A percentile compares a stretch with the other conserved stretches of the same genome.
These are phyloP conservation scores for Anneissia japonica DNA, from an alignment of 35 echinoderm and acorn worm genomes.

Conservation along the genomic window DNA sequence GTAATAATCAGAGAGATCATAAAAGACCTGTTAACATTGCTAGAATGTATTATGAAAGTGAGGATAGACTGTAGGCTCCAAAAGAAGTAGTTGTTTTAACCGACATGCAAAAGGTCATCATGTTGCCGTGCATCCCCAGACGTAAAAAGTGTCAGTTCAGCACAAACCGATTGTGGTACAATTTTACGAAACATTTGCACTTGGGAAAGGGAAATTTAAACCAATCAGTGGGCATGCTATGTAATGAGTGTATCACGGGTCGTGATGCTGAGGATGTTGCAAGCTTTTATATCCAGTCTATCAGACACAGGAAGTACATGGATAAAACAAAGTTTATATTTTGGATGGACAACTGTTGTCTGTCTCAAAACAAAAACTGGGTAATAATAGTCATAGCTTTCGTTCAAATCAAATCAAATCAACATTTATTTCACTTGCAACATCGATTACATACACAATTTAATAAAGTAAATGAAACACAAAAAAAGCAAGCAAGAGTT, in stretches of 20 bases:
- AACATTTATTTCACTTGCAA: too few relatives aligned
- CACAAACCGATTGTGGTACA: background rate
- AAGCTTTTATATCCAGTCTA: background rate
- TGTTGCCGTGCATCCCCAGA: background rate
- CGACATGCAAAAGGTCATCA: slow-evolving; percentile 29
- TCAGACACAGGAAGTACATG: background rate
- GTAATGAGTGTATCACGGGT: background rate
- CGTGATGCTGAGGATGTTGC: slow-evolving; percentile 8
- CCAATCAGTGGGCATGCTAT: background rate
- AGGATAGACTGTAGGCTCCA: background rate
- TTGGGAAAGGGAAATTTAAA: background rate
- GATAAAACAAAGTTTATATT: background rate
- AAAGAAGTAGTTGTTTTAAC: background rate
- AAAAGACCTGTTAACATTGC: background rate
- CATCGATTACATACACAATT: too few relatives aligned
- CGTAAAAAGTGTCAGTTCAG: background rate
- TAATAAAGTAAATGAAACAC: too few relatives aligned
- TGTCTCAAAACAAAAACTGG: slow-evolving; percentile 25
- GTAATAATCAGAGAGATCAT: background rate
- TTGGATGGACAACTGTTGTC: slow-evolving; percentile 17
- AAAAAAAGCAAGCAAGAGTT: too few relatives aligned
- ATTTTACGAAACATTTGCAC: slow-evolving; percentile 14
- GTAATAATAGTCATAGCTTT: slow-evolving; percentile 1
- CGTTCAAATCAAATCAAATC: too few relatives aligned
- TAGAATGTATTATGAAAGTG: background rate